Base-by-base conservation (phyloP, 1,140 invertebrate species). In the Macrobrachium rosenbergii region DNA sequence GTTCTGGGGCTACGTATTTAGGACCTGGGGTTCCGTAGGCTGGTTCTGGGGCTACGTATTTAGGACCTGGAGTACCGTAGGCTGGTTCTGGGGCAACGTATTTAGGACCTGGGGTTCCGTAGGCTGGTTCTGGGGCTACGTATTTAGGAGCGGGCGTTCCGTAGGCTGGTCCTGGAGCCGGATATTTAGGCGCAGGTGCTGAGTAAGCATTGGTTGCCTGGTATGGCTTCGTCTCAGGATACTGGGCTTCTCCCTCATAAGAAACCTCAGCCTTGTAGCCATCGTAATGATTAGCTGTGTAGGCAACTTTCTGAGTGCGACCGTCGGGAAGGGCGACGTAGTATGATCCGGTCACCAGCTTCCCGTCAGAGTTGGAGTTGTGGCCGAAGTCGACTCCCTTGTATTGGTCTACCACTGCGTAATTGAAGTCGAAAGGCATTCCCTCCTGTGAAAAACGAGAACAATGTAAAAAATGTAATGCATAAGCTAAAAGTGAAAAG, bases 371-470 rank as follows among this genome's bases (percentile, higher is more conserved):
- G 43, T n/a, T 67, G 19, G 83, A 72, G 16, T 76, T 37, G 83
- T 85, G 83, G 37, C 17, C 59, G 75, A 69, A 85, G 60, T 78
- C 62, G 21, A 37, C 64, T 17, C 83, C 83, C 11, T 5, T 45
- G 83, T 78, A 78, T 7, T 45, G 23, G 73, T 85, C 83, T 16
- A 21, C 14, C 2, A 85, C 83, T 2, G 58, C 60, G 62, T 85
- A 85, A 59, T 73, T 37, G 62, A 85, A 85, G 83, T 78, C 62
- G 62, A 78, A 85, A 11, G 83, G 83, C 83, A 78, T 85, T 28
- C 83, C 83, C 19, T 83, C 79, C 87, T 84, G 82, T 1, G 21
- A 62, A 14, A 64, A 43, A 16, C n/a, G 23, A 45, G 23, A 11
- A 8, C 3, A 59, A 10, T 37, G 58, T 76, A 16, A 7, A 12